Base-by-base conservation (phyloP, 1,140 invertebrate species). In the Drosophila cardini region DNA sequence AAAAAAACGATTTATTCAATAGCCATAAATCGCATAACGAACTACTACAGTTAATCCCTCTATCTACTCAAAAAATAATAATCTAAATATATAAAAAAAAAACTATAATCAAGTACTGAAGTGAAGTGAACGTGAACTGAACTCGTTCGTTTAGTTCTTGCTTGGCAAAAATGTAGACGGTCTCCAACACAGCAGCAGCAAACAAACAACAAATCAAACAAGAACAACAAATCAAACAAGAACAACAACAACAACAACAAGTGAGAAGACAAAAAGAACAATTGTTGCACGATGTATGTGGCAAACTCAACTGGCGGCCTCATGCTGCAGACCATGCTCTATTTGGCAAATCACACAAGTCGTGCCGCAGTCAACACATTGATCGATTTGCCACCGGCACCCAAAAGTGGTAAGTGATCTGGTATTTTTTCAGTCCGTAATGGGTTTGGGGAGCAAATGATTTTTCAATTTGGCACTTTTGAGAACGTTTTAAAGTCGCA, bases 241-340 rank as follows among this genome's bases (percentile, higher is more conserved):
- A 13, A 26, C 30, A 50, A 16, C 15, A 21, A 5, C 15, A 56
- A 18, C n/a, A 21, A 30, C 2, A 38, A 15, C 11, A 32, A 5
- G 4, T 7, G n/a, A 50, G 26, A 9, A 21, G 30, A 32, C 9
- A 9, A 34, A 36, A 43, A 36, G 30, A 45, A 50, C 34, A 40
- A 42, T n/a, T 11, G 18, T 11, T 50, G 7, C 16, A 78, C 65
- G 50, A 91, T 90, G 84, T 91, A 90, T 69, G 84, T 90, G 73
- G 80, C 91, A 63, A 92, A 91, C 50, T 75, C 89, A 10, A 92
- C 91, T 1, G 87, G 91, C 61, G 82, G 91, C 72, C 67, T 92
- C 6, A 91, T 92, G 82, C 78, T 92, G 62, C 91, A 92, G 61
- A 91, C 91, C 36, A 91, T 92, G 90, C 61, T 92, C 52, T 92